Evolutionary conservation across 30 jellyfish, hydroid and myxozoan species (phyloP), one percentile per base, ranked within the genome.

Genomic region (Cassiopea xamachana): DNA sequence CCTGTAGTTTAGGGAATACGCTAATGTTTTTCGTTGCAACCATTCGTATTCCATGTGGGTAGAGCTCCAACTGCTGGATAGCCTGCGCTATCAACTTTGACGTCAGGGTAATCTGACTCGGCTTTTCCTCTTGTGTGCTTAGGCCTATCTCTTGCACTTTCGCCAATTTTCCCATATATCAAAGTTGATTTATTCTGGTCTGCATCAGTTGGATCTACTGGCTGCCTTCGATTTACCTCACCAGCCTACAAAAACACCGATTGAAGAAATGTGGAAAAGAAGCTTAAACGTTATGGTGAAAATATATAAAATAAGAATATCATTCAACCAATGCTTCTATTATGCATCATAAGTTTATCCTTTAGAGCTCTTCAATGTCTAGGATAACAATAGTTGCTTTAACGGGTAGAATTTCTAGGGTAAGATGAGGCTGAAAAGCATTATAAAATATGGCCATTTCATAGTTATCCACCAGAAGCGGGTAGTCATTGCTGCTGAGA

Each of bases 41-140:
- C 93, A 59, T 86, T 88, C 1, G 88, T 75, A 68, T 86, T 74
- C 18, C 82, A 75, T 7, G 87, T 62, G 1, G 75, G 78, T 75
- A 44, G 16, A 64, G 74, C 88, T 1, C 80, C 86, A 46, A 75
- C 93, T 9, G 75, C 83, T 7, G 93, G 93, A 60, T 74, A 86
- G 3, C 93, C 93, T 0, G 48, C 12, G 43, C 61, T 83, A 50
- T 76, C 93, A 3, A 86, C 82, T 46, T 49, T 75, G 7, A 86
- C 93, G 1, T 86, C 93, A 9, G 93, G 88, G 48, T 86, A 86
- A 46, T 86, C 81, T 1, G 93, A 86, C 6, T 69, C 44, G 48
- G n/a, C 83, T 0, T 60, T 76, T 60, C 61, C 44, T 39, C 46
- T 75, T 2, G 84, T 2, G 1, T 84, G 93, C 60, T 17, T 27